Conservation (phyloP, 2,888 invertebrate genomes). For the Colostygia pectinataria region DNA sequence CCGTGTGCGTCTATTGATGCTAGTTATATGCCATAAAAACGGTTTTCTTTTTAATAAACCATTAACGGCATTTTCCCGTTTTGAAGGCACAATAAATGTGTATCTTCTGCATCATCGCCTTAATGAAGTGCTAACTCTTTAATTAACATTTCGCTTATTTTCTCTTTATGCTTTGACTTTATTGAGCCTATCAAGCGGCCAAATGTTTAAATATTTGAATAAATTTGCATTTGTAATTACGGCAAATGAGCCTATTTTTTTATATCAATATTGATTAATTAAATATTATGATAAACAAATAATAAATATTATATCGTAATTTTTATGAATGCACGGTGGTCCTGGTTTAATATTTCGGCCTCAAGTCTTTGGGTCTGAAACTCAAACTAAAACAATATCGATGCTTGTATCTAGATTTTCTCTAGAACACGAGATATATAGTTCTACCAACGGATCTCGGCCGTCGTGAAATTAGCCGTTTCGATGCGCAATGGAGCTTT, state of each 20-base stretch:
- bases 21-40: slow-evolving; percentile 37
- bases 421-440: too few species aligned
- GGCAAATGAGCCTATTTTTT: slow-evolving; percentile 26
- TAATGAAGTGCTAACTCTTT: slow-evolving; percentile 39
- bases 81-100: slow-evolving; percentile 33
- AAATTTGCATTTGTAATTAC: slow-evolving; percentile 25
- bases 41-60: slow-evolving; percentile 37
- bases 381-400: too few species aligned
- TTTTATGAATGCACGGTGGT: too few species aligned
- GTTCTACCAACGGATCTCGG: too few species aligned
- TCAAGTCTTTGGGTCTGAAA: too few species aligned
- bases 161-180: slow-evolving; percentile 28
- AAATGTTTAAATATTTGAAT: slow-evolving; percentile 26
- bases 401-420: too few species aligned
- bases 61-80: slow-evolving; percentile 34
- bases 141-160: slow-evolving; percentile 36
- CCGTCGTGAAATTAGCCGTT: too few species aligned
- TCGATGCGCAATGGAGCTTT: too few species aligned
- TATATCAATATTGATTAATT: too few species aligned
- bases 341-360: too few species aligned
- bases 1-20: slow-evolving; percentile 29
- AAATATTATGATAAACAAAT: too few species aligned
- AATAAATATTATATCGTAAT: too few species aligned
- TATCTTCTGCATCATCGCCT: slow-evolving; percentile 34
- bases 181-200: slow-evolving; percentile 28